Base-by-base conservation (phyloP, 2,888 invertebrate genomes). In the Patella caerulea region DNA sequence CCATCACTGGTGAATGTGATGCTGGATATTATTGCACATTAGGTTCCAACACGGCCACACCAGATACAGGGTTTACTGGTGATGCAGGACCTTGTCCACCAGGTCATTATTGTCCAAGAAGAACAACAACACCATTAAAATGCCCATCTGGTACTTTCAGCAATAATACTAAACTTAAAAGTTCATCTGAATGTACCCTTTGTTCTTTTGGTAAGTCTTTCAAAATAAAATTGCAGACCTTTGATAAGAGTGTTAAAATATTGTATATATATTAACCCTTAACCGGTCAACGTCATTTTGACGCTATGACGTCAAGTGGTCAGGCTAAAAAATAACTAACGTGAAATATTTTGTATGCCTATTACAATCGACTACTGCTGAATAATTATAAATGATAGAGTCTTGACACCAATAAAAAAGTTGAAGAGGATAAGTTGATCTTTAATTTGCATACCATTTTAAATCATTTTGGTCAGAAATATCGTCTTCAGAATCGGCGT, bases 101-200 rank as follows among this genome's bases (percentile, higher is more conserved):
- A n/a, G 90, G 90, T 19, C 84, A 85, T 75, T 91, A 85, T 82
- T 91, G 90, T 74, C 81, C 82, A 54, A 78, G 72, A 14, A 77
- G 82, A 12, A 89, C 89, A 12, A 79, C 83, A 11, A 87, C 85
- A 12, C 89, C 90, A 14, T 11, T 54, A 1, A 83, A 83, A 5
- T 91, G 90, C 79, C 89, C 89, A 5, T 12, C 78, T 9, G 90
- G 90, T 15, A 88, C 88, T 3, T 89, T 80, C 82, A 87, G 85
- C 79, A 83, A 86, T 65, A 79, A 80, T 59, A 84, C 82, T 1
- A 85, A 85, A 71, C 81, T 87, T 15, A 83, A 80, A n/a, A 71
- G 76, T 29, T 73, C 73, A 15, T 65, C 74, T 14, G 85, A 86
- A 4, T 90, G 90, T 81, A 78, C 82, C 24, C 54, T 69, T 5